Evolutionary conservation across 2,888 invertebrate genomes (phyloP), one percentile per base, ranked within the genome.

Genomic region (Hypselothyrea guttata): DNA sequence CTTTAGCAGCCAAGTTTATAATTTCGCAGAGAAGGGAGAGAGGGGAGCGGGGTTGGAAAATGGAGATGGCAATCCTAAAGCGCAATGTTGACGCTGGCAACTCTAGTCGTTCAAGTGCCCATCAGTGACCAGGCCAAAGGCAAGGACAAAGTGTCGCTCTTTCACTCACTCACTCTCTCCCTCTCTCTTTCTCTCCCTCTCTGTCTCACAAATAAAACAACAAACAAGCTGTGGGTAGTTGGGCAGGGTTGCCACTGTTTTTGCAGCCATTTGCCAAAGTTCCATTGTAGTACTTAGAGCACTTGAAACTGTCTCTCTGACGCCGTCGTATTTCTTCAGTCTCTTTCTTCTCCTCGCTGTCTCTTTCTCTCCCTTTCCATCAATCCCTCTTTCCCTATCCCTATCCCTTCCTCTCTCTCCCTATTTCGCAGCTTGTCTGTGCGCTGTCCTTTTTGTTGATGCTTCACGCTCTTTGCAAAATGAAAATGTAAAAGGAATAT

Each of bases 401-500:
- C 18, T 27, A 42, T 13, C 42, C 0, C 7, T 1, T 18, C 5
- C 15, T 11, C 30, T 1, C n/a, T 16, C 7, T 16, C 42, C 13
- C 4, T 15, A 42, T 12, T 28, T 42, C 45, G 28, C 44, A 40
- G 35, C 49, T 44, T 51, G 44, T 40, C 55, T 71, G 75, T 74
- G 35, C 16, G n/a, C 22, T 69, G 72, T 82, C 67, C 72, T 68
- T 75, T 76, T 79, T 77, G 84, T 68, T 79, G 79, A 84, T 76
- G 82, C 70, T 69, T 40, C 57, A 44, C 67, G 73, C 86, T 82
- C 77, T 82, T 85, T 79, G 76, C 71, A 63, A 76, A 78, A 77
- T 77, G 82, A 85, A 89, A 89, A 89, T 86, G 81, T 67, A 84
- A 86, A 87, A 83, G 84, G 88, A 88, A 88, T 88, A 88, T 88